Evolutionary conservation across 2,113 vertebrate species (phyloP), one percentile per base, ranked within the genome.

Genomic region (Theristicus caerulescens): DNA sequence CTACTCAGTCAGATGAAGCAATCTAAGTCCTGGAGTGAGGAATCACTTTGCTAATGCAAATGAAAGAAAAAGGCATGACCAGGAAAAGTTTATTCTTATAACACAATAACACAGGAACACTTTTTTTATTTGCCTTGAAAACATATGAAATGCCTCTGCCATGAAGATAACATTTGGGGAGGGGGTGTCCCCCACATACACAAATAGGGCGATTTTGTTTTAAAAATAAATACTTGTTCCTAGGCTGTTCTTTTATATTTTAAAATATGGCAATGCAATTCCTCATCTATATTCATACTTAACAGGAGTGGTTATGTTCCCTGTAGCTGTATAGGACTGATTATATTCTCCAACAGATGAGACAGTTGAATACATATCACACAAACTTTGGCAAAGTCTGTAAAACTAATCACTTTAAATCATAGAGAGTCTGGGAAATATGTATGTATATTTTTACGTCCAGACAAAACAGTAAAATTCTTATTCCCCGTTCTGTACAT

Each of bases 1-100:
- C 66, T 87, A 66, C 31, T 58, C 36, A 86, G 65, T 78, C 52
- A 87, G 83, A 93, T 91, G 58, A 89, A 94, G 67, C 49, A 81
- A 76, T 90, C 70, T 89, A 79, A 95, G 8, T 86, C 54, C 64
- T 90, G 54, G 70, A 96, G 32, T 83, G 57, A 96, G 55, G 52
- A 94, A 95, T 79, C 10, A 81, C 32, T 86, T 95, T 88, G 32
- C 16, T 93, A 94, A 97, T 55, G 27, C 24, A 88, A 95, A 96
- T 85, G 12, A 91, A 94, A 95, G 34, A 73, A 86, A 49, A 72
- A 79, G 21, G 6, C 32, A 65, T 64, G 55, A 86, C 40, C 24
- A 74, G 32, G 10, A 79, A 65, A 93, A 88, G 5, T 92, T 61
- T 69, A 92, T 64, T 93, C 31, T 78, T 51, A 19, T 42, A 92